Base-by-base conservation (phyloP, 2,888 invertebrate species). In the Torymus auratus region DNA sequence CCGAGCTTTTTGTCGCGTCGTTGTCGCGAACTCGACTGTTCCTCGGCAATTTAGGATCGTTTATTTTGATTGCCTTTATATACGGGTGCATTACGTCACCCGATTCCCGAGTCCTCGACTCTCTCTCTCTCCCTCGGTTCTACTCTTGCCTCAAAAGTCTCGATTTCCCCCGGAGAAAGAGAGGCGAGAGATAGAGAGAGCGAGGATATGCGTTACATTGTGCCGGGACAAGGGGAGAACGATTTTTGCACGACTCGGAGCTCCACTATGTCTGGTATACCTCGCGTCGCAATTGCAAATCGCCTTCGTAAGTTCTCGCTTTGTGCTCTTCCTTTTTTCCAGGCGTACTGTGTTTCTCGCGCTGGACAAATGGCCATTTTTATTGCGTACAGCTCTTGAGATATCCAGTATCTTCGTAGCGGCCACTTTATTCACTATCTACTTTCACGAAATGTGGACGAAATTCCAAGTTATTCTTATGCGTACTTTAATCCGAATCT, bases 41-140 rank as follows among this genome's bases (percentile, higher is more conserved):
- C 83, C 82, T 79, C 69, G 72, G 84, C 87, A 88, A 89, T 89
- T 89, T 88, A 88, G 86, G 84, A 86, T 88, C 86, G 86, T 89
- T 89, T 88, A 88, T 87, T 86, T 88, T 87, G 86, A 89, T 89
- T 89, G 89, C 82, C 88, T 87, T 87, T 85, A 88, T 76, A 76
- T 88, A 85, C 85, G 87, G 87, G 86, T 81, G 82, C 76, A 81
- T 89, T 88, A 81, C 89, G 88, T 89, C 89, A 81, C 69, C 52
- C 20, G 71, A 58, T 62, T 68, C 52, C 65, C 41, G 7, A 58
- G 2, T n/a, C n/a, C n/a, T 14, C 58, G 68, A 12, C 28, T 62
- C 56, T 20, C 68, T 56, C 17, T 56, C 17, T 64, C 64, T 64
- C 41, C 28, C 14, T 23, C 41, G 23, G 12, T 60, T 15, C 17